Percentiles rank a stretch among this genome's conserved stretches.
Conservation (phyloP, 2,113 vertebrate species). For the Capricornis sumatraensis region DNA sequence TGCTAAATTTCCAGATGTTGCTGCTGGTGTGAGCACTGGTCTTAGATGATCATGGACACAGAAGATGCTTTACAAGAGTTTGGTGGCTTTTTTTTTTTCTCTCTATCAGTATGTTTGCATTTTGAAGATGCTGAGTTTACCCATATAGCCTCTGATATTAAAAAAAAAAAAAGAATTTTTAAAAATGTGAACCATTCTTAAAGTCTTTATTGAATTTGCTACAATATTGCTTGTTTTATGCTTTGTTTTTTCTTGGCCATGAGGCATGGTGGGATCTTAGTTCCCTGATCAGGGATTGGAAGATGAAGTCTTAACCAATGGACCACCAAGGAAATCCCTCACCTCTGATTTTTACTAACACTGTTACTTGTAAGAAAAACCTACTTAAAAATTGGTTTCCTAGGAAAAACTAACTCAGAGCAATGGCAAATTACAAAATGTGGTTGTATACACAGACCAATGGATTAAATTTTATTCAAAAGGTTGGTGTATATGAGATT, state of each 20-base stretch:
- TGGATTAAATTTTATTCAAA: conserved; percentile 75
- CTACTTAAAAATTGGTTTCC: conserved; percentile 40
- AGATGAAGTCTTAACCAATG: neutral
- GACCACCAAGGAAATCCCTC: neutral
- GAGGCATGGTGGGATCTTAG: neutral
- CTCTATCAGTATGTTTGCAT: neutral
- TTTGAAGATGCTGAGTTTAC: neutral
- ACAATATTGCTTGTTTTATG: neutral
- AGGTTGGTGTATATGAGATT: conserved; percentile 79
- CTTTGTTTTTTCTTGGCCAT: neutral
- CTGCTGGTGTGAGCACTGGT: fast-evolving
- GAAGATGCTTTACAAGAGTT: neutral
- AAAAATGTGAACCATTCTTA: neutral
- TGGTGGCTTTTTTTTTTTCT: neutral
- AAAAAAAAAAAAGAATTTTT: neutral
- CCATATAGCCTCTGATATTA: neutral
- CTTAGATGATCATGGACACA: neutral
- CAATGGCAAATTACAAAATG: conserved; percentile 8
- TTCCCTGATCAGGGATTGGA: neutral
- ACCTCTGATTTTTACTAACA: neutral
- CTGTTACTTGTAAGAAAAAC: conserved; percentile 19
- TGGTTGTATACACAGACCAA: conserved; percentile 28
- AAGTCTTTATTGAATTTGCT: neutral
- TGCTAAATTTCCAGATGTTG: neutral
- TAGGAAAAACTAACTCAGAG: neutral